Evolutionary conservation across 2,113 vertebrate genomes (phyloP).

Genomic region (Anser cygnoides): DNA sequence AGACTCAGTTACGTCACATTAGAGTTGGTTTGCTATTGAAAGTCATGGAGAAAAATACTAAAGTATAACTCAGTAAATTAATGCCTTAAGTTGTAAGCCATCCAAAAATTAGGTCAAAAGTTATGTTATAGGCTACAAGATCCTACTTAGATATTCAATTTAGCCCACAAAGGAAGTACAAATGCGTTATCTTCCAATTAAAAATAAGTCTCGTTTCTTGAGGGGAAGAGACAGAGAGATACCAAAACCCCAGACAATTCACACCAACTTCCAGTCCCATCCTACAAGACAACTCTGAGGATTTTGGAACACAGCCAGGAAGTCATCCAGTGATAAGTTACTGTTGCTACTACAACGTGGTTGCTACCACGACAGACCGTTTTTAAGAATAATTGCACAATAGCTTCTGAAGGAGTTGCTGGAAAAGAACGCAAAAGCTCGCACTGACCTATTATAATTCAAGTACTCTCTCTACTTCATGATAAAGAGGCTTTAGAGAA

Average conservation of each 20-base stretch:
- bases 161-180: neutral
- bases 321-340: neutral
- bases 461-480: neutral
- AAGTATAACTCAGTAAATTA: neutral
- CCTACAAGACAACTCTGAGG: neutral
- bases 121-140: neutral
- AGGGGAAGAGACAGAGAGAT: neutral
- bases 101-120: neutral
- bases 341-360: neutral
- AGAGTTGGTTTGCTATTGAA: neutral
- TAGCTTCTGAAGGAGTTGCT: too few species aligned
- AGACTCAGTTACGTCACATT: neutral
- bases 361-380: neutral
- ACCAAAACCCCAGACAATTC: neutral
- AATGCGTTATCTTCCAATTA: neutral
- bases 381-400: neutral
- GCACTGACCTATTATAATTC: conserved; percentile 14
- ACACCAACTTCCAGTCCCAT: neutral
- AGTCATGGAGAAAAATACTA: neutral
- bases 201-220: neutral
- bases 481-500: neutral
- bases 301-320: neutral
- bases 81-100: neutral
- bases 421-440: neutral
- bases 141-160: neutral